Evolutionary conservation across 1,140 invertebrate species (phyloP).

Genomic region (Contarinia nasturtii): DNA sequence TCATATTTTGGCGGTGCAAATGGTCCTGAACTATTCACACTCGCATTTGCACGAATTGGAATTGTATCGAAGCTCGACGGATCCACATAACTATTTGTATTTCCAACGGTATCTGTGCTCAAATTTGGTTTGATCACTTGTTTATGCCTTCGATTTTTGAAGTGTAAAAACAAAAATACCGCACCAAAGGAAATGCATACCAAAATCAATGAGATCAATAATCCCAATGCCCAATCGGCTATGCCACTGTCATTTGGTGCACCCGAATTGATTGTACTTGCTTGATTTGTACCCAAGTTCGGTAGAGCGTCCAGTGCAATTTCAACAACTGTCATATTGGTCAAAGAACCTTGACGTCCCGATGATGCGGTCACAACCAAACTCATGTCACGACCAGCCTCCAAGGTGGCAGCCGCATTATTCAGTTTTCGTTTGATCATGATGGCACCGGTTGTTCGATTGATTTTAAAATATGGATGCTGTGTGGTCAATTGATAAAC

Average conservation of each 20-base stretch:
- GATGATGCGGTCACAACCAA: constrained; percentile 72
- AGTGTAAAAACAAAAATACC: constrained; percentile 63
- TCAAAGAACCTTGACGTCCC: constrained; percentile 65
- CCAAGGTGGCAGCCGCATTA: constrained; percentile 31
- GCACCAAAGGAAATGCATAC: constrained; percentile 62
- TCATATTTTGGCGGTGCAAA: constrained; percentile 80
- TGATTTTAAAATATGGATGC: constrained; percentile 76
- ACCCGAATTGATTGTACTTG: constrained; percentile 16
- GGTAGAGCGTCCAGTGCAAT: constrained; percentile 55
- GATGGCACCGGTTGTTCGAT: constrained; percentile 73
- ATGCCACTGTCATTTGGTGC: constrained; percentile 43
- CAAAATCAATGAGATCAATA: constrained; percentile 62
- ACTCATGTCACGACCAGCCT: constrained; percentile 47
- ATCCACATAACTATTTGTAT: constrained; percentile 62
- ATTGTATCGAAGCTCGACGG: constrained; percentile 75
- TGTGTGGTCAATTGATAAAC: constrained; percentile 72
- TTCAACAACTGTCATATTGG: constrained; percentile 70
- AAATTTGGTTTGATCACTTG: constrained; percentile 60
- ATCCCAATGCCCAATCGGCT: constrained; percentile 70
- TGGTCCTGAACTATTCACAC: constrained; percentile 36
- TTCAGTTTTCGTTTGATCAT: constrained; percentile 61
- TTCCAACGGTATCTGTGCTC: constrained; percentile 44
- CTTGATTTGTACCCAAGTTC: constrained; percentile 33
- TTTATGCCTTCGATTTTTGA: constrained; percentile 61
- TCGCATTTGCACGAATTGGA: constrained; percentile 44